A percentile compares a stretch with the other conserved stretches of the same genome.
Conservation (phyloP, 2,888 invertebrate genomes). For the Drosophila ochracea region DNA sequence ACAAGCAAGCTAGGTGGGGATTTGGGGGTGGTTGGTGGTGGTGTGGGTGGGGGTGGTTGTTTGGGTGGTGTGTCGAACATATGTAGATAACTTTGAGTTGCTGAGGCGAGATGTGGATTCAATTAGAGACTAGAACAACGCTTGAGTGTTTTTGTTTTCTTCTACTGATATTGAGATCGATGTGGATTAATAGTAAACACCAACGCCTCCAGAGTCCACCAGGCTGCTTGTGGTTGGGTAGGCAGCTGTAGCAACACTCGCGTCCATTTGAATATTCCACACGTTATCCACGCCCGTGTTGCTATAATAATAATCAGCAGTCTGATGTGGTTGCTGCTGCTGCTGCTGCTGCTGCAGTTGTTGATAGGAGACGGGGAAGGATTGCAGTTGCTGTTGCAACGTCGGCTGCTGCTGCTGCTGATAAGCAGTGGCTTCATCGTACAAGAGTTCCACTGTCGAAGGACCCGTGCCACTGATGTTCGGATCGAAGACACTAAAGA, state of each 20-base stretch:
- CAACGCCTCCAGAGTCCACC: conserved; percentile 42
- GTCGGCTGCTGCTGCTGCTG: conserved; percentile 53
- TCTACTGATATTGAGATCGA: conserved; percentile 32
- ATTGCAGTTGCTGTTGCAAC: conserved; percentile 51
- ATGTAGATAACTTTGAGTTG: conserved; percentile 31
- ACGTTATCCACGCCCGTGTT: conserved; percentile 83
- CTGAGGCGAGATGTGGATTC: conserved; percentile 44
- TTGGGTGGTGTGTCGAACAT: conserved; percentile 5
- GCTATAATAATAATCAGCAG: conserved; percentile 84
- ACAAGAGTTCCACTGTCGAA: conserved; percentile 59
- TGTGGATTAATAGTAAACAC: conserved; percentile 68
- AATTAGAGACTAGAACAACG: conserved; percentile 83
- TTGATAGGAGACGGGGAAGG: conserved; percentile 36
- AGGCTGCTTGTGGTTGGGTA: conserved; percentile 46
- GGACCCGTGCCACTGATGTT: conserved; percentile 45
- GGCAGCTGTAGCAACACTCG: conserved; percentile 34
- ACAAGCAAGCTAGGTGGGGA: conserved; percentile 48
- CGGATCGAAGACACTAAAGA: conserved; percentile 79
- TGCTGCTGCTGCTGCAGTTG: conserved; percentile 46
- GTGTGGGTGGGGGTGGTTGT: background rate
- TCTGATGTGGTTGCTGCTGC: conserved; percentile 47
- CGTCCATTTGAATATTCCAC: conserved; percentile 84
- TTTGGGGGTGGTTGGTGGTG: background rate
- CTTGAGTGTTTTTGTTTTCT: conserved; percentile 58
- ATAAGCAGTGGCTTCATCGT: conserved; percentile 61